These are phyloP conservation scores for Pegea sp. DNA, from an alignment of 23 tunicate genomes.

Conservation along the genomic window DNA sequence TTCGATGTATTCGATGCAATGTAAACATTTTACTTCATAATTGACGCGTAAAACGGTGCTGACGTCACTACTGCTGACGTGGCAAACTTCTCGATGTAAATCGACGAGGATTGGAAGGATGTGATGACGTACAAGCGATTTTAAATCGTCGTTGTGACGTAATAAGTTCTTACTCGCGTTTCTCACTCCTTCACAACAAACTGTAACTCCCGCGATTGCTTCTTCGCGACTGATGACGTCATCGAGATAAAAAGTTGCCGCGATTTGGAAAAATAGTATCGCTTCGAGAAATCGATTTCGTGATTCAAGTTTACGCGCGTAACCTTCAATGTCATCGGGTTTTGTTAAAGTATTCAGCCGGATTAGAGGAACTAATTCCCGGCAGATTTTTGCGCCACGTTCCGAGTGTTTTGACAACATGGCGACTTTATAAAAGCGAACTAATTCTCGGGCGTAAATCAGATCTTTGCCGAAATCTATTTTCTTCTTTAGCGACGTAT, in stretches of 20 bases:
- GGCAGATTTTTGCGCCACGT: not conserved
- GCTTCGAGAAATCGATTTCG: not conserved
- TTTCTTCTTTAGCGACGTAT: not conserved
- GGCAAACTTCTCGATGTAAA: not conserved
- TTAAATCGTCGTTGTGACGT: not conserved
- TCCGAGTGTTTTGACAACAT: not conserved
- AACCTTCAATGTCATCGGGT: not conserved
- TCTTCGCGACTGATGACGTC: not conserved
- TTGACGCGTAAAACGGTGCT: not conserved
- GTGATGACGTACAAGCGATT: not conserved
- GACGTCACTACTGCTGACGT: not conserved
- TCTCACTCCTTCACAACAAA: not conserved
- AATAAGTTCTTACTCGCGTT: not conserved
- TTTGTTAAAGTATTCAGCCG: not conserved
- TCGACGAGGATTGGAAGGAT: not conserved
- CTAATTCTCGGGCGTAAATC: not conserved
- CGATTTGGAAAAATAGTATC: not conserved
- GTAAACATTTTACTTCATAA: not conserved
- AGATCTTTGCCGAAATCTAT: not conserved
- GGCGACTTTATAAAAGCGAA: not conserved
- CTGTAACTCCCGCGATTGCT: not conserved
- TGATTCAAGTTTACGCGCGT: not conserved
- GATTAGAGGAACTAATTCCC: not conserved
- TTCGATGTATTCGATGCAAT: not conserved
- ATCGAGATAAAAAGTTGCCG: not conserved